Percentiles rank a stretch among this genome's conserved stretches.
These are phyloP conservation scores for Oryzias curvinotus DNA, from an alignment of 2,113 vertebrate species.

Conservation along the genomic window DNA sequence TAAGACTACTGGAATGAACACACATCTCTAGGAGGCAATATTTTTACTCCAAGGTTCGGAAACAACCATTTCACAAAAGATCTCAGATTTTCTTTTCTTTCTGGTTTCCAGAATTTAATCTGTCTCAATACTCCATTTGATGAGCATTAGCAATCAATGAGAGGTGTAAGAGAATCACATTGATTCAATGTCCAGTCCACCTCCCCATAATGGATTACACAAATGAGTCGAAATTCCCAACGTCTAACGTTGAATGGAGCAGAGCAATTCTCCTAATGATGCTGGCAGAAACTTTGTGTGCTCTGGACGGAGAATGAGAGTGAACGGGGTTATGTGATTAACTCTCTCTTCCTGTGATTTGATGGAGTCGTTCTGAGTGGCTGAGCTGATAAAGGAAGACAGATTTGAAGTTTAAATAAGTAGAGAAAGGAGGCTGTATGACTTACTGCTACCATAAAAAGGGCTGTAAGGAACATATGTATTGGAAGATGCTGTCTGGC, in stretches of 20 bases:
- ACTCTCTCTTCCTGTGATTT: constrained; percentile 25
- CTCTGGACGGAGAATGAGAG: constrained; percentile 26
- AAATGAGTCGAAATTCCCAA: constrained; percentile 58
- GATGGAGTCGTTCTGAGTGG: constrained; percentile 18
- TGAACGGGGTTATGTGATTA: constrained; percentile 33
- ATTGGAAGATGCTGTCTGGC: neutral
- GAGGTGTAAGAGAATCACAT: constrained; percentile 55
- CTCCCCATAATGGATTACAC: constrained; percentile 60
- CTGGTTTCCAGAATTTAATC: constrained; percentile 47
- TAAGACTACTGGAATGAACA: constrained; percentile 16
- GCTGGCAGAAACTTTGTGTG: constrained; percentile 17
- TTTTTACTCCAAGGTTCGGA: constrained; percentile 25
- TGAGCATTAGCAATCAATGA: constrained; percentile 50
- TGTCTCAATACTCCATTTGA: constrained; percentile 29
- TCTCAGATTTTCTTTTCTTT: constrained; percentile 27
- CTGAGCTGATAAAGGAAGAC: constrained; percentile 26
- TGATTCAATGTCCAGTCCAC: constrained; percentile 53
- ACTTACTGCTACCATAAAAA: constrained; percentile 13
- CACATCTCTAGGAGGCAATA: constrained; percentile 12
- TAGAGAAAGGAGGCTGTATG: neutral
- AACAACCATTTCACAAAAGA: constrained; percentile 16
- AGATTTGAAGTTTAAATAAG: constrained; percentile 13
- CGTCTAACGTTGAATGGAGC: constrained; percentile 28
- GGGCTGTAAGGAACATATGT: constrained; percentile 11
- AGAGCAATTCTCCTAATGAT: constrained; percentile 21